Evolutionary conservation across 2,888 invertebrate species (phyloP), one percentile per base, ranked within the genome.

Genomic region (Apodemia duryi): DNA sequence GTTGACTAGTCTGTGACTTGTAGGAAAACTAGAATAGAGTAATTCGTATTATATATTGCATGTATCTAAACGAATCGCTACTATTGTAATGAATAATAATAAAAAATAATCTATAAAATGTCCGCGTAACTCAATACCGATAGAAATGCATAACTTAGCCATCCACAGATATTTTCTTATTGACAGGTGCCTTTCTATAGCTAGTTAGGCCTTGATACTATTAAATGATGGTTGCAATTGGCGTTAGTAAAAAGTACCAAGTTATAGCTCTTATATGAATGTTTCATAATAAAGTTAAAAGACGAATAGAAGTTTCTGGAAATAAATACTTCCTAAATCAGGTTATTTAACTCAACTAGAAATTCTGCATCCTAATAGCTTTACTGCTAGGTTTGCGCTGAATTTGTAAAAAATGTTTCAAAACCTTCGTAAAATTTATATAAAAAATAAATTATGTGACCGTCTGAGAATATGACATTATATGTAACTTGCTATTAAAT

Each of bases 151-250:
- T 43, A 11, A 43, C 21, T 29, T 54, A 29, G 28, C 29, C 54
- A 54, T 54, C 54, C 29, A 28, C 29, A 21, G 28, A 54, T 54
- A 11, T 54, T 28, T 54, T 21, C 9, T 29, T 11, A 54, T 29
- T 29, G 29, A 54, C 29, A 54, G 57, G 57, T 57, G 57, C 57
- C 57, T 57, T 57, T 29, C 9, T 32, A 57, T 46, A 57, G 57
- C 28, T 32, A 13, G 10, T 32, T 6, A 32, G 28, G 57, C 57
- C 57, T 32, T 57, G 6, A 28, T 57, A 13, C 11, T 29, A 46
- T 46, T 46, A 5, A 46, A 46, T 13, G 11, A 46, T 13, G 13
- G 13, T 46, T 13, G 4, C 4, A 2, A 46, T 13, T 13, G 13
- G 11, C 13, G 13, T 46, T 5, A 2, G 13, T 46, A 5, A 46